Base-by-base conservation (phyloP, 2,888 invertebrate species). In the Lasius fuliginosus region DNA sequence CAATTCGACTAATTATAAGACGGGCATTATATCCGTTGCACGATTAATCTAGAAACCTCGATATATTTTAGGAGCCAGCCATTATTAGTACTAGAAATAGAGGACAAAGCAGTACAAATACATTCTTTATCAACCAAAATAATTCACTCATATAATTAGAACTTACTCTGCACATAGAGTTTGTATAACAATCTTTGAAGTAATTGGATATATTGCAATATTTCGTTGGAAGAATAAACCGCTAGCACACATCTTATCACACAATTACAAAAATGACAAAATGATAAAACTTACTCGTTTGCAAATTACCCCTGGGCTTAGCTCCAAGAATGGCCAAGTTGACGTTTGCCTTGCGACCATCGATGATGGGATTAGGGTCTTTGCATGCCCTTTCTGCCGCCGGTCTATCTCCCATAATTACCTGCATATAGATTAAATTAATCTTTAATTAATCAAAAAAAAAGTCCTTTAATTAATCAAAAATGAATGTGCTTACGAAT, bases 331-430 rank as follows among this genome's bases (percentile, higher is more conserved):
- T 99, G 90, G 99, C 99, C 92, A 99, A 96, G 96, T 99, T 99
- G 75, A 99, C 99, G 95, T 99, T 99, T 86, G 99, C 99, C 96
- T 99, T 99, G 94, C 99, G 96, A 77, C 99, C 99, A 94, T 99
- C 99, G 93, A 99, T 99, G 95, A 99, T 99, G 77, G 99, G 99
- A 95, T 99, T 99, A 82, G 99, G 99, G 94, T 99, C 99, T 95
- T 99, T 99, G 95, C 99, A 99, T 71, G 99, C 99, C 93, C 99
- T 96, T 95, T 99, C 99, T 74, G 99, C 99, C 69, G 99, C 98
- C 82, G 98, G 97, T 93, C 98, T 96, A 95, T 99, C 99, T 82
- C 98, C 98, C 99, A 99, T 99, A 95, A 99, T 99, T 92, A 99
- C 99, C 99, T 99, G 96, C 83, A 69, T 86, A 84, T 87, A 89